phyloP scores from a whole-genome alignment of 92 coral and sea anemone genomes.

The Phymanthus crucifer region DNA sequence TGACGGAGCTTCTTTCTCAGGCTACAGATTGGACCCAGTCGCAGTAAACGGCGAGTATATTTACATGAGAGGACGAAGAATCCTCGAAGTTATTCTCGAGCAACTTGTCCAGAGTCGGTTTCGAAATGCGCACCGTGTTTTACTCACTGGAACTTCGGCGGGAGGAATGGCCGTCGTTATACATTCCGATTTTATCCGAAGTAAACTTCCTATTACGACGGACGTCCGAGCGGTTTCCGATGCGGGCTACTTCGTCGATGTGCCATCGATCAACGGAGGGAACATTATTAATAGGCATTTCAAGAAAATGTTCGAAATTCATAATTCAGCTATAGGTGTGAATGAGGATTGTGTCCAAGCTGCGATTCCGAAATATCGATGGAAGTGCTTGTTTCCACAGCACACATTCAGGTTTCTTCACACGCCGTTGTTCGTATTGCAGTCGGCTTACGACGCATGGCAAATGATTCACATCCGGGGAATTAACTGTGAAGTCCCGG shows the following conservation, averaged over 20 bases:
- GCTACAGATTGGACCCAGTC: constrained; percentile 72
- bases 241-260: constrained; percentile 91
- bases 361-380: constrained; percentile 53
- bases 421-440: constrained; percentile 88
- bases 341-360: constrained; percentile 72
- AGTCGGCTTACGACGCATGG: constrained; percentile 98
- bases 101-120: constrained; percentile 67
- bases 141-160: constrained; percentile 90
- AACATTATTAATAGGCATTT: constrained; percentile 71
- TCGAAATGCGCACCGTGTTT: constrained; percentile 64
- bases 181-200: constrained; percentile 91
- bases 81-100: constrained; percentile 74
- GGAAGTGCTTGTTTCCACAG: constrained; percentile 97
- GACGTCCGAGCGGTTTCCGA: constrained; percentile 89
- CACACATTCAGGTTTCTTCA: constrained; percentile 71
- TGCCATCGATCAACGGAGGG: constrained; percentile 67
- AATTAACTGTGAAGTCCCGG: constrained; percentile 83
- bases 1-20: constrained; percentile 86
- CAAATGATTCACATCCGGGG: constrained; percentile 85
- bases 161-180: constrained; percentile 88
- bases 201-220: constrained; percentile 62
- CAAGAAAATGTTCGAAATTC: constrained; percentile 72
- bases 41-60: constrained; percentile 63
- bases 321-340: constrained; percentile 73
- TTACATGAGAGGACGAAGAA: constrained; percentile 77